Conservation (phyloP, 2,888 invertebrate genomes). For the Dryobotodes eremita region DNA sequence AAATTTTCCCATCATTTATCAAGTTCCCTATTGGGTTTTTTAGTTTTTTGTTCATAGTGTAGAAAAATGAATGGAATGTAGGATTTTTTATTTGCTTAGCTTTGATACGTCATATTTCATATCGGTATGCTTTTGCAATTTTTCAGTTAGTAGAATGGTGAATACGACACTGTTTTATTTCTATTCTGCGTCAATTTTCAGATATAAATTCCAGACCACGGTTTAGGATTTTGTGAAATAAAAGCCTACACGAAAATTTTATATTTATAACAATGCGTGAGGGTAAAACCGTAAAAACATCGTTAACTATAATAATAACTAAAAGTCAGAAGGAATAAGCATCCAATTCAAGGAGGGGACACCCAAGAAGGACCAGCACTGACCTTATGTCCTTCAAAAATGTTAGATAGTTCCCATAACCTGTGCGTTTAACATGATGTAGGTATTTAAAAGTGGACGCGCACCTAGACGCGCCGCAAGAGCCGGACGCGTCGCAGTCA, state of each 20-base stretch:
- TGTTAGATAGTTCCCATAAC: neutral
- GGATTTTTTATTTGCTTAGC: constrained; percentile 6
- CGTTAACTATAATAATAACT: too few species aligned
- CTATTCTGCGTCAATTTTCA: constrained; percentile 4
- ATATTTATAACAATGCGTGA: too few species aligned
- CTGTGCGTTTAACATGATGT: neutral
- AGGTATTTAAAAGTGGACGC: neutral
- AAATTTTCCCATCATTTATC: too few species aligned
- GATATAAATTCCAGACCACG: neutral
- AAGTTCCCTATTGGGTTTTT: neutral
- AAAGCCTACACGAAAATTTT: neutral
- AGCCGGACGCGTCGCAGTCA: too few species aligned
- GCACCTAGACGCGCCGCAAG: too few species aligned
- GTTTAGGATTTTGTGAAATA: neutral
- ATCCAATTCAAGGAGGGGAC: constrained; percentile 17
- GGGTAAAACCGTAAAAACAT: neutral
- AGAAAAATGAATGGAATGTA: constrained; percentile 17
- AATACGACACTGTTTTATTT: neutral
- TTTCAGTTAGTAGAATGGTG: constrained; percentile 8
- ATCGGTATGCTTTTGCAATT: constrained; percentile 3
- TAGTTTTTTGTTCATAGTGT: neutral
- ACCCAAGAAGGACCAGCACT: neutral
- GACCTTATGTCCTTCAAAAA: constrained; percentile 30
- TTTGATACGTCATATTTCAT: constrained; percentile 10
- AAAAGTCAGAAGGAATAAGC: neutral